phyloP scores from a whole-genome alignment of 2,797 vertebrate species.

The Lepus oiostolus region DNA sequence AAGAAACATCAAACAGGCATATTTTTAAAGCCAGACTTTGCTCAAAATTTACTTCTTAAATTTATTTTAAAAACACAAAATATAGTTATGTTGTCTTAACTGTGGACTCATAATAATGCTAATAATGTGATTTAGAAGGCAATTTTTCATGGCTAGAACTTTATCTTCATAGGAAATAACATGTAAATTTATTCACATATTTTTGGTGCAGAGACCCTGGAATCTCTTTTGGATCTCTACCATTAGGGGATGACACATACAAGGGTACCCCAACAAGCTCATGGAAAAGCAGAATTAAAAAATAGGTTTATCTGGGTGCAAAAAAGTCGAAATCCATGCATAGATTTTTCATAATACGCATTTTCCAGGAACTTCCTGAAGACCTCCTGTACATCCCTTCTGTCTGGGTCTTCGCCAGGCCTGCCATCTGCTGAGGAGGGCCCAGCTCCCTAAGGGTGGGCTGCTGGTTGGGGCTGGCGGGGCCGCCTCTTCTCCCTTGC shows the following conservation, averaged over 20 bases:
- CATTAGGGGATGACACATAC: no score
- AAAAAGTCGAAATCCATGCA: no score
- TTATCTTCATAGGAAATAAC: background rate
- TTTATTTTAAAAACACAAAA: background rate
- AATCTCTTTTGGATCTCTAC: background rate
- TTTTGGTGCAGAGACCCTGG: conserved; percentile 17
- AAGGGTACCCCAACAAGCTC: no score
- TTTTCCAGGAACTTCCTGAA: no score
- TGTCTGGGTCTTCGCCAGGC: background rate
- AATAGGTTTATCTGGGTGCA: no score
- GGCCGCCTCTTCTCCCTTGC: background rate
- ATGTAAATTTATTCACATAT: background rate
- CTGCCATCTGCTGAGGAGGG: background rate
- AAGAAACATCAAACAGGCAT: background rate
- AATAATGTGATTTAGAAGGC: conserved; percentile 29
- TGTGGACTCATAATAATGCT: background rate
- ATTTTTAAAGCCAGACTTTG: background rate
- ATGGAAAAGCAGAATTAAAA: no score
- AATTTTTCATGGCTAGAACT: conserved; percentile 4
- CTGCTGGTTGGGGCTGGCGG: background rate
- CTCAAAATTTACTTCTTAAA: conserved; percentile 40
- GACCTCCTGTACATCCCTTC: background rate
- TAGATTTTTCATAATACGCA: no score
- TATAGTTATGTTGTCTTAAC: background rate
- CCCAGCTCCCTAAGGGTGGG: background rate